Base-by-base conservation (phyloP, 2,113 vertebrate genomes). In the Anhinga rufa region DNA sequence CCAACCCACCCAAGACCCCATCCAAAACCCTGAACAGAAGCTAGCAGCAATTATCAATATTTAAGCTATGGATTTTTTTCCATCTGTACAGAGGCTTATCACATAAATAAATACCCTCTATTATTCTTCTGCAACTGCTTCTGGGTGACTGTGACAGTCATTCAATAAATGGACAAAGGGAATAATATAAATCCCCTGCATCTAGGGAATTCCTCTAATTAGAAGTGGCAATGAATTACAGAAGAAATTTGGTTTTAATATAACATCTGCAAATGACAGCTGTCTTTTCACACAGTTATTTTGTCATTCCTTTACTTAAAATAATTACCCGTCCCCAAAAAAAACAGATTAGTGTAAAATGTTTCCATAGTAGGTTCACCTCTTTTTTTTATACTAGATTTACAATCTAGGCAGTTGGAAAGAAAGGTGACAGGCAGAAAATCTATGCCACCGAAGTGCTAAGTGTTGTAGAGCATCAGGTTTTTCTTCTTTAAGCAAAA, bases 121-220 rank as follows among this genome's bases (percentile, higher is more conserved):
- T 97, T 97, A 97, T 96, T 97, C 96, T 96, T 94, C 96, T 89
- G 92, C 92, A 98, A 97, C 96, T 96, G 93, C 91, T 98, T 88
- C 17, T 97, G 86, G 94, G 88, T 96, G 92, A 98, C 96, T 97
- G 92, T 96, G 96, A 97, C 92, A 98, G 91, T 97, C 96, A 97
- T 97, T 98, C 94, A 98, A 96, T 97, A 97, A 97, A 71, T 55
- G 89, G 95, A 97, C 97, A 98, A 98, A 96, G 93, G 95, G 86
- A 97, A 96, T 97, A 96, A 97, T 97, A 97, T 94, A 98, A 97
- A 98, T 95, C 90, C 94, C 91, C 75, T 91, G 93, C 93, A 97
- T 77, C 95, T 61, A 96, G 95, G 96, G 97, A 97, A 98, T 98
- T 97, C 94, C 96, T 98, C 95, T 97, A 98, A 98, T 97, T 98